Evolutionary conservation across 2,888 invertebrate species (phyloP).

Genomic region (Pristionchus arcanus): DNA sequence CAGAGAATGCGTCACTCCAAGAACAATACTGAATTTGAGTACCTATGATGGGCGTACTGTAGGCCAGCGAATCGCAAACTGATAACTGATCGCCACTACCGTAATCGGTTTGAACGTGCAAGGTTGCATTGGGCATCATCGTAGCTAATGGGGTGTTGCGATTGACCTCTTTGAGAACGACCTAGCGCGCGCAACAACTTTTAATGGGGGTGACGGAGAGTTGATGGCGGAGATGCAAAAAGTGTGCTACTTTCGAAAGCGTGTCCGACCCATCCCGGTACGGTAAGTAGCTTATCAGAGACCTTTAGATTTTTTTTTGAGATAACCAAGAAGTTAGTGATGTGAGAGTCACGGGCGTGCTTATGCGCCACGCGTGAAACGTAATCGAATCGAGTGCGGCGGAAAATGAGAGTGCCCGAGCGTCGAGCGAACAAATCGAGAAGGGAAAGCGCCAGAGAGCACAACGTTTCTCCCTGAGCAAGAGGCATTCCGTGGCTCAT

Average conservation of each 20-base stretch:
- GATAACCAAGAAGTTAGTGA: neutral
- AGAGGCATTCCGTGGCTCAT: neutral
- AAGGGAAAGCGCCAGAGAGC: neutral
- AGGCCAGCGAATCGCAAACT: neutral
- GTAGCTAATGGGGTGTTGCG: slow-evolving; percentile 34
- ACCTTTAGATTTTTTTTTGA: neutral
- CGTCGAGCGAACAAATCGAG: neutral
- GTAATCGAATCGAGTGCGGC: neutral
- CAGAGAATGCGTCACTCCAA: neutral
- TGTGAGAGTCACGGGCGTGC: neutral
- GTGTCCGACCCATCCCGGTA: neutral
- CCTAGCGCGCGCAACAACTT: neutral
- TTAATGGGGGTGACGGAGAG: slow-evolving; percentile 26
- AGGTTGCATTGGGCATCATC: neutral
- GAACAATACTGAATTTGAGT: too few relatives aligned
- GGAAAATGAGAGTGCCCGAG: neutral
- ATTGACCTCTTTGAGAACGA: slow-evolving; percentile 17
- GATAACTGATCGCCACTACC: neutral
- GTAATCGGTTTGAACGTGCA: neutral
- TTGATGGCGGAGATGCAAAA: neutral
- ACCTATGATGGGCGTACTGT: neutral
- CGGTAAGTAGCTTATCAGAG: neutral
- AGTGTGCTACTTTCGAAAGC: neutral
- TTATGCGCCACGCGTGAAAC: neutral
- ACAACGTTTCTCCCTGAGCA: neutral